Evolutionary conservation across 2,888 invertebrate genomes (phyloP).

Genomic region (Tineola bisselliella): DNA sequence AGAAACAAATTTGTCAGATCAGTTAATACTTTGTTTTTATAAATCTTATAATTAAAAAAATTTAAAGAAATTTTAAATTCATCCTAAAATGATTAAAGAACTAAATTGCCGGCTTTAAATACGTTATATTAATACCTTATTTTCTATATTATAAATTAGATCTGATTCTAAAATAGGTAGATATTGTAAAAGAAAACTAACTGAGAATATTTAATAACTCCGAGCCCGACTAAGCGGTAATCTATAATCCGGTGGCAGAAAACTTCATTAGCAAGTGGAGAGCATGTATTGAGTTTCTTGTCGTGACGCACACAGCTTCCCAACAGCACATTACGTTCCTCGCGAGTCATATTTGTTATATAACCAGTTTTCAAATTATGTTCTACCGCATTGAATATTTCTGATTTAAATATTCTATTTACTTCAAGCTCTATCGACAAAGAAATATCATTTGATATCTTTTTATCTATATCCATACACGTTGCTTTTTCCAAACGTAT

Average conservation of each 20-base stretch:
- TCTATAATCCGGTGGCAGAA: constrained; percentile 66
- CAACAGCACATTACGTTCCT: constrained; percentile 63
- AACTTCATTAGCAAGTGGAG: constrained; percentile 69
- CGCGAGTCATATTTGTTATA: constrained; percentile 44
- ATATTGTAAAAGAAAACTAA: constrained; percentile 24
- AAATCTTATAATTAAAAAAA: no score
- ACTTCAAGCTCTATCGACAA: constrained; percentile 65
- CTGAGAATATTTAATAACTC: constrained; percentile 43
- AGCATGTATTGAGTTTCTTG: constrained; percentile 66
- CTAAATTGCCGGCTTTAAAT: no score
- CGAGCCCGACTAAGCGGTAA: constrained; percentile 67
- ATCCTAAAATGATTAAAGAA: no score
- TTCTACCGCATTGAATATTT: constrained; percentile 67
- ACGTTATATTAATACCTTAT: no score
- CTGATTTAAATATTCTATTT: constrained; percentile 69
- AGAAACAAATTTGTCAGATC: no score
- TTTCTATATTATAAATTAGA: no score
- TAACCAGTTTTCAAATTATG: constrained; percentile 49
- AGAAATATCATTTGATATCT: neutral
- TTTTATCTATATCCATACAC: neutral
- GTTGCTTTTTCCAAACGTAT: no score
- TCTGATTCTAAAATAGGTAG: no score
- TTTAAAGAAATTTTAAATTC: no score
- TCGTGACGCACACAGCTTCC: constrained; percentile 62
- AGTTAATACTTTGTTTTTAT: no score